A percentile compares a stretch with the other conserved stretches of the same genome.
phyloP scores from a whole-genome alignment of 2,888 invertebrate species.

The Acanthosepion lycidas region DNA sequence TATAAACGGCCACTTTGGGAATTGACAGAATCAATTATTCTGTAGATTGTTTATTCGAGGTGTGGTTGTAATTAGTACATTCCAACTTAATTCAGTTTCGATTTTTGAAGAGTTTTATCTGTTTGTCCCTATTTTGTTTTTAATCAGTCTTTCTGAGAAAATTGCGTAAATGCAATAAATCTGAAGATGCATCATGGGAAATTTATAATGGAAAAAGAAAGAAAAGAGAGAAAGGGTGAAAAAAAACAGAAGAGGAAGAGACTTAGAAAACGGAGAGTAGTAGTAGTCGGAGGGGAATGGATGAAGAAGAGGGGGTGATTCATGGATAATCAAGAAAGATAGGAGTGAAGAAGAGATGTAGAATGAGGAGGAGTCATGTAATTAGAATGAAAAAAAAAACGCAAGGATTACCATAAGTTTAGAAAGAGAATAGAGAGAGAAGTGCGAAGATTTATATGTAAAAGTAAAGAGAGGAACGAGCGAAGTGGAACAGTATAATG shows the following conservation, averaged over 20 bases:
- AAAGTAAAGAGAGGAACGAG: too few relatives aligned
- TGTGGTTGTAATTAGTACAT: conserved; percentile 33
- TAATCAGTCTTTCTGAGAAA: not conserved
- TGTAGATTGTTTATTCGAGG: not conserved
- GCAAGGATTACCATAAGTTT: not conserved
- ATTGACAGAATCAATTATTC: not conserved
- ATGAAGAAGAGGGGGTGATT: not conserved
- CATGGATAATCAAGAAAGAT: too few relatives aligned
- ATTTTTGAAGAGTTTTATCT: not conserved
- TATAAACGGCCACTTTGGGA: not conserved
- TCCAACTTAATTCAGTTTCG: conserved; percentile 17
- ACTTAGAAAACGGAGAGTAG: not conserved
- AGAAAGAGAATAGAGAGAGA: too few relatives aligned
- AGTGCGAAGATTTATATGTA: too few relatives aligned
- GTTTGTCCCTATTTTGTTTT: not conserved
- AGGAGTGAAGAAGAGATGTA: not conserved
- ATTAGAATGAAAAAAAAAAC: not conserved
- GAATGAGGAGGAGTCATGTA: not conserved
- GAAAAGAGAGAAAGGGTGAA: not conserved
- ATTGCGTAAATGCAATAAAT: not conserved
- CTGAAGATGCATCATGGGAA: not conserved
- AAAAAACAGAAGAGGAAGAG: not conserved
- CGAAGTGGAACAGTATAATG: too few relatives aligned
- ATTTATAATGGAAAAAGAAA: not conserved
- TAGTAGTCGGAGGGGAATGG: not conserved